Conservation (phyloP, 2,797 vertebrate species). For the Schizothorax lantsangensis region DNA sequence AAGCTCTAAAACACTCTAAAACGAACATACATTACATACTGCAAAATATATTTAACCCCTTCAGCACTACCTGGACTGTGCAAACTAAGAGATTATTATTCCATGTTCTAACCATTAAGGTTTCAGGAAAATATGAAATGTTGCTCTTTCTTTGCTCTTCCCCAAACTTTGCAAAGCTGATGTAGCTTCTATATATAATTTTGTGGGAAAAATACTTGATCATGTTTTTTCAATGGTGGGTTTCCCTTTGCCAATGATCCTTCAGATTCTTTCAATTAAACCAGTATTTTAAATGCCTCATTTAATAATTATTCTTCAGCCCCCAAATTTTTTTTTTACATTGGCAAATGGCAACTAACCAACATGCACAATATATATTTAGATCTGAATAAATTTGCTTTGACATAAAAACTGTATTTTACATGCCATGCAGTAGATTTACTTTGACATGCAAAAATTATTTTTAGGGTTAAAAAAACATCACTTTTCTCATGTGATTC, state of each 20-base stretch:
- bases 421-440: neutral
- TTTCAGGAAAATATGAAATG: neutral
- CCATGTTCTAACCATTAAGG: neutral
- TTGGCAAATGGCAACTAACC: neutral
- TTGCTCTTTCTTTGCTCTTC: neutral
- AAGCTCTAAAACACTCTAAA: neutral
- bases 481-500: neutral
- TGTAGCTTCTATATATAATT: neutral
- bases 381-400: neutral
- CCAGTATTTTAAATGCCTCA: neutral
- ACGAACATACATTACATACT: neutral
- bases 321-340: neutral
- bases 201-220: neutral
- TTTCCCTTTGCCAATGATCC: neutral
- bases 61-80: neutral
- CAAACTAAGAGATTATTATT: neutral
- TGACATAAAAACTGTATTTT: neutral
- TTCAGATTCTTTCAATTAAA: neutral
- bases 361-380: neutral
- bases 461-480: neutral
- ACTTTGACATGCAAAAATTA: neutral
- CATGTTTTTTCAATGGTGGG: neutral
- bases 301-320: neutral
- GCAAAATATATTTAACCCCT: neutral
- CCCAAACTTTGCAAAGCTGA: slow-evolving; percentile 1